These are phyloP conservation scores for Moxostoma hubbsi DNA, from an alignment of 2,797 vertebrate species.

Conservation along the genomic window DNA sequence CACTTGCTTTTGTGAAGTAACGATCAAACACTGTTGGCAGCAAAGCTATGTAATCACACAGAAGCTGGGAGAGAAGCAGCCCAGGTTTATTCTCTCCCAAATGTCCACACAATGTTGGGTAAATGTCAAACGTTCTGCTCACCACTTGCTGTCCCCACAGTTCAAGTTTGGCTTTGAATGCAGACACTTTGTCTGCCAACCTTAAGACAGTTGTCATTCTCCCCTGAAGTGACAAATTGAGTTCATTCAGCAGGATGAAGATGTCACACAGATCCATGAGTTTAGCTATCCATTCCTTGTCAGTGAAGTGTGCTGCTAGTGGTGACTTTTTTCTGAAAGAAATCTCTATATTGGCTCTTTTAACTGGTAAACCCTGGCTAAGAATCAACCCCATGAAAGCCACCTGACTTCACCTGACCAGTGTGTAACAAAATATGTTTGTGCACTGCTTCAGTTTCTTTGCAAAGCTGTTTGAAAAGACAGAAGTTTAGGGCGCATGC, in stretches of 20 bases:
- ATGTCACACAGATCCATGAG: conserved; percentile 45
- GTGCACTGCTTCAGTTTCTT: conserved; percentile 53
- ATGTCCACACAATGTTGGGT: too few relatives aligned
- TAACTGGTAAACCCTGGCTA: conserved; percentile 58
- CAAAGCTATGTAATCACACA: not conserved
- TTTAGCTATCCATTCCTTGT: conserved; percentile 48
- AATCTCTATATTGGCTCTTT: conserved; percentile 54
- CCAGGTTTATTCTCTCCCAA: too few relatives aligned
- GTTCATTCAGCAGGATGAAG: conserved; percentile 53
- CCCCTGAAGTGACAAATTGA: conserved; percentile 49
- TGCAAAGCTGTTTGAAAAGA: conserved; percentile 54
- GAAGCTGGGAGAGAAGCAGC: too few relatives aligned
- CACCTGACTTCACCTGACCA: conserved; percentile 41
- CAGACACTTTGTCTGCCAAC: conserved; percentile 58
- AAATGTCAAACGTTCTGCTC: too few relatives aligned
- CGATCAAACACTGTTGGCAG: conserved; percentile 34
- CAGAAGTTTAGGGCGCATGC: conserved; percentile 45
- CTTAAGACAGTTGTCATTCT: conserved; percentile 58
- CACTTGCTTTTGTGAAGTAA: conserved; percentile 45
- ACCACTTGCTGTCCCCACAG: conserved; percentile 35
- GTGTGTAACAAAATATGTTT: conserved; percentile 56
- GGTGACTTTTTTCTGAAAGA: conserved; percentile 47
- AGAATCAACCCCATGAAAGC: conserved; percentile 28
- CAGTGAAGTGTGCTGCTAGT: conserved; percentile 52
- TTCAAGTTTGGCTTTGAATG: conserved; percentile 59